Conservation (phyloP, 2,113 vertebrate genomes). For the Campylorhamphus procurvoides region DNA sequence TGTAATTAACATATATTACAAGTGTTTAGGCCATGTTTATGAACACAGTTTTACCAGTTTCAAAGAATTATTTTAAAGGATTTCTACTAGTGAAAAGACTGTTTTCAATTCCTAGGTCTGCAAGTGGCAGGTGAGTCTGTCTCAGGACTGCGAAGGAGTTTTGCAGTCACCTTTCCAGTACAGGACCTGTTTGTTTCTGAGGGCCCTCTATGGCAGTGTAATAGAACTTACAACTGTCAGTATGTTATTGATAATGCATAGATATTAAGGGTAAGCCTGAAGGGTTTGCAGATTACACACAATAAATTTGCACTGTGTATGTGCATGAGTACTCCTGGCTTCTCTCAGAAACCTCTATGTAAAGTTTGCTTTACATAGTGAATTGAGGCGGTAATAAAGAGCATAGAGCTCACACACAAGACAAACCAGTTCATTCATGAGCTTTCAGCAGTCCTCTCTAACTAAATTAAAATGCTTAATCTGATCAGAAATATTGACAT, state of each 20-base stretch:
- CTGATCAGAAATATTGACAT: neutral
- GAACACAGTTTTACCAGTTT: neutral
- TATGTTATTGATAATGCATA: neutral
- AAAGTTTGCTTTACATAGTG: neutral
- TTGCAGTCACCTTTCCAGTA: neutral
- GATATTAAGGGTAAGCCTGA: neutral
- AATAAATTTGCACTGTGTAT: neutral
- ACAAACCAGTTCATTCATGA: neutral
- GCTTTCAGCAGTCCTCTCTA: neutral
- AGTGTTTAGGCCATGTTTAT: neutral
- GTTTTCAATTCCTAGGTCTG: neutral
- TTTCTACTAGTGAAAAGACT: neutral
- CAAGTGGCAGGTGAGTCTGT: neutral
- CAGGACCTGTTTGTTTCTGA: neutral
- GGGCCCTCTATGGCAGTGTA: neutral
- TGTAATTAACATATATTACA: neutral
- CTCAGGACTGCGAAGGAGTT: neutral
- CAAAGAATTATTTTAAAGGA: neutral
- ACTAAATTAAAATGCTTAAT: neutral
- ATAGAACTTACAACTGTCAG: neutral
- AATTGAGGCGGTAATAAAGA: neutral
- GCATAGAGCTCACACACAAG: neutral
- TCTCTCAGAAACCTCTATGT: accelerated
- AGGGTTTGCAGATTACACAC: neutral
- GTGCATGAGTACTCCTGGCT: neutral